phyloP scores from a whole-genome alignment of 2,113 vertebrate species.

The Tenebrosternarchus preto region DNA sequence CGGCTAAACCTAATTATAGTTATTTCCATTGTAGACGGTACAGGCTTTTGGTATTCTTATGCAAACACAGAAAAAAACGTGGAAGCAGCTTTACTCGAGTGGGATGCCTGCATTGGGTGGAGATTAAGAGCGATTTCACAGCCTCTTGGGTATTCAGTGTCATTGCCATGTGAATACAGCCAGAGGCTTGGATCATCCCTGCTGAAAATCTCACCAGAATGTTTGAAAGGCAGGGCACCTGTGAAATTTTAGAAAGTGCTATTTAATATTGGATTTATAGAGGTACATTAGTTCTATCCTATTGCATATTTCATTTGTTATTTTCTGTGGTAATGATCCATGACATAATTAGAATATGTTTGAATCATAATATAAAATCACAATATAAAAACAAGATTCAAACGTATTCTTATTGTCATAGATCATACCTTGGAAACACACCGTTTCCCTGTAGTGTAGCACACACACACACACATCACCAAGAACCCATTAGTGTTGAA shows the following conservation, averaged over 20 bases:
- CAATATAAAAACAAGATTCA: too few species aligned
- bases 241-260: background rate
- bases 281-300: background rate
- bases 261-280: constrained; percentile 1
- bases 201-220: constrained; percentile 14
- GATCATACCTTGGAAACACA: too few species aligned
- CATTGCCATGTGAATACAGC: constrained; percentile 18
- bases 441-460: too few species aligned
- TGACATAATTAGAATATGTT: too few species aligned
- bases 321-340: background rate
- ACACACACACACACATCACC: too few species aligned
- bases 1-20: constrained; percentile 22
- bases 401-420: too few species aligned
- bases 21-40: constrained; percentile 39
- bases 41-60: constrained; percentile 27
- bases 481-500: too few species aligned
- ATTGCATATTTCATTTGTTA: background rate
- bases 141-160: constrained; percentile 29
- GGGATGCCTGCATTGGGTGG: constrained; percentile 29
- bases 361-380: too few species aligned
- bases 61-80: constrained; percentile 31
- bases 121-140: constrained; percentile 45
- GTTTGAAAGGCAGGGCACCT: background rate
- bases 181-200: constrained; percentile 29
- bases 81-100: constrained; percentile 21